Percentiles rank a stretch among this genome's conserved stretches.
Evolutionary conservation across 2,797 vertebrate genomes (phyloP).

Genomic region (Amazona ochrocephala): DNA sequence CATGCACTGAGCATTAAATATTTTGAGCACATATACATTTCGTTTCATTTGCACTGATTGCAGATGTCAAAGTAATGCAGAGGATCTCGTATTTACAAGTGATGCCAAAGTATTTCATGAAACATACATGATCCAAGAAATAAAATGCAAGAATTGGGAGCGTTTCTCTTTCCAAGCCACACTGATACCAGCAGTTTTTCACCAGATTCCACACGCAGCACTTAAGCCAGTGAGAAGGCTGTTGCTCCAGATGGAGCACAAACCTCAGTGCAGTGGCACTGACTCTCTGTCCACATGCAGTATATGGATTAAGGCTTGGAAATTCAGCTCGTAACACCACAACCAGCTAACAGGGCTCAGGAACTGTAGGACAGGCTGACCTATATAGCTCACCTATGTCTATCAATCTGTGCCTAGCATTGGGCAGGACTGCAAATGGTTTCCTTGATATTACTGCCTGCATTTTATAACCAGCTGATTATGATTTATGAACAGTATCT

Average conservation of each 20-base stretch:
- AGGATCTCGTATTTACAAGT: neutral
- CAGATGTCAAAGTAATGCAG: neutral
- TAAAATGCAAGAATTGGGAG: neutral
- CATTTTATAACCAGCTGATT: neutral
- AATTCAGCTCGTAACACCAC: neutral
- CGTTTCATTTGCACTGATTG: neutral
- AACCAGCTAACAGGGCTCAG: neutral
- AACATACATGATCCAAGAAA: neutral
- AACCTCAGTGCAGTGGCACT: neutral
- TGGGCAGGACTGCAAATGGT: neutral
- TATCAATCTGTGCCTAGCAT: neutral
- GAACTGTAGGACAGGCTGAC: neutral
- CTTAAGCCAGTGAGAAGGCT: neutral
- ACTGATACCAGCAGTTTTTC: neutral
- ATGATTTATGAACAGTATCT: neutral
- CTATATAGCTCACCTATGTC: neutral
- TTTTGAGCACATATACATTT: neutral
- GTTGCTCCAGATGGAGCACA: neutral
- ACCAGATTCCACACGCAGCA: neutral
- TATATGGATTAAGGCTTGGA: neutral
- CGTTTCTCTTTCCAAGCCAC: conserved; percentile 34
- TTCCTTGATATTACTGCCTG: neutral
- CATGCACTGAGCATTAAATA: neutral
- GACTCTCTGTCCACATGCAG: neutral
- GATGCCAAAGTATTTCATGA: neutral